Evolutionary conservation across 2,113 vertebrate species (phyloP).

Genomic region (Carassius gibelio): DNA sequence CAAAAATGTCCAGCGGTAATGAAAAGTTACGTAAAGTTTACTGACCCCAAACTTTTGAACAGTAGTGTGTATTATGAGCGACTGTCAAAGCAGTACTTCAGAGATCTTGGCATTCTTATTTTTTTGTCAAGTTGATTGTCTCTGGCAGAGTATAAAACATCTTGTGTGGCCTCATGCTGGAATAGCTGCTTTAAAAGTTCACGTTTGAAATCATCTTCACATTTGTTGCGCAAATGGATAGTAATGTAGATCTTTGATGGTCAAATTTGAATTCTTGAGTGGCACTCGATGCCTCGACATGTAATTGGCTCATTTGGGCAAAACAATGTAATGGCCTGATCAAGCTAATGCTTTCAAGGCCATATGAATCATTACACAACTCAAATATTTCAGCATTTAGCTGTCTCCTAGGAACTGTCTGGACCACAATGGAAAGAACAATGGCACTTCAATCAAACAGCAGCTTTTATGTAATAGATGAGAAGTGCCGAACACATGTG

Average conservation of each 20-base stretch:
- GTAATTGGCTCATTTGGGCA: conserved; percentile 40
- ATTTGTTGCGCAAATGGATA: conserved; percentile 17
- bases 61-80: background rate
- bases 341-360: conserved; percentile 40
- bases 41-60: background rate
- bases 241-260: background rate
- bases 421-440: conserved; percentile 32
- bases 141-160: background rate
- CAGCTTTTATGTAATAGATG: conserved; percentile 30
- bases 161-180: background rate
- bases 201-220: conserved; percentile 9
- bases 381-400: conserved; percentile 36
- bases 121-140: background rate
- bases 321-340: conserved; percentile 40
- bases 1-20: too few relatives aligned
- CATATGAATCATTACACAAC: conserved; percentile 37
- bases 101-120: background rate
- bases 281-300: conserved; percentile 20
- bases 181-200: background rate
- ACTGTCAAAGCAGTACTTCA: background rate
- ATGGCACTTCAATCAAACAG: conserved; percentile 33
- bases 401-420: conserved; percentile 8
- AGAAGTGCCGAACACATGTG: background rate
- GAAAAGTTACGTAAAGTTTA: too few relatives aligned
- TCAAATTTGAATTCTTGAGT: background rate